A percentile compares a stretch with the other conserved stretches of the same genome.
Evolutionary conservation across 2,113 vertebrate species (phyloP).

Genomic region (Etia nguti): DNA sequence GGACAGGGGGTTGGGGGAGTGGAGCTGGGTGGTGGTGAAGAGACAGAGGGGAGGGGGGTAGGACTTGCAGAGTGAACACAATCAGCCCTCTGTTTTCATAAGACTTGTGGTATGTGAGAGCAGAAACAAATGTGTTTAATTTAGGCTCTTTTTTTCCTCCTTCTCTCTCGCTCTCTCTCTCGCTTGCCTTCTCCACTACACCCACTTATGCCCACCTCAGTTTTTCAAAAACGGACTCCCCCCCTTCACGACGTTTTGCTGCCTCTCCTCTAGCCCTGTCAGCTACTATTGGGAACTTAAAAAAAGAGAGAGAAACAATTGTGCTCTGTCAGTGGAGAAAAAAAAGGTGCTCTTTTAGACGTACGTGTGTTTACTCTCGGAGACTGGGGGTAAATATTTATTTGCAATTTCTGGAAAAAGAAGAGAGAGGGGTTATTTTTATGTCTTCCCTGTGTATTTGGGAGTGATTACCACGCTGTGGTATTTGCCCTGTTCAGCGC

Average conservation of each 20-base stretch:
- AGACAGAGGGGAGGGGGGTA: constrained; percentile 12
- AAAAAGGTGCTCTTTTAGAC: constrained; percentile 36
- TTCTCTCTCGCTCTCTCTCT: neutral
- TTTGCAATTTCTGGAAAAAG: constrained; percentile 44
- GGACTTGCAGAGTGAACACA: constrained; percentile 74
- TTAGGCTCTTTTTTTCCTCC: constrained; percentile 65
- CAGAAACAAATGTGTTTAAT: constrained; percentile 87
- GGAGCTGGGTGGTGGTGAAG: constrained; percentile 37
- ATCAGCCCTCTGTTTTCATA: constrained; percentile 83
- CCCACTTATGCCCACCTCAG: constrained; percentile 63
- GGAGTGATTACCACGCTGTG: constrained; percentile 52
- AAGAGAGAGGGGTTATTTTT: constrained; percentile 42
- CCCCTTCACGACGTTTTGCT: constrained; percentile 41
- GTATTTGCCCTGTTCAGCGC: constrained; percentile 50
- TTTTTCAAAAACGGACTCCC: constrained; percentile 58
- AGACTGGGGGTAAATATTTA: constrained; percentile 67
- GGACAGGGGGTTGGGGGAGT: neutral
- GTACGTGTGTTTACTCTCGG: constrained; percentile 49
- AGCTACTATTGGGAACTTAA: constrained; percentile 41
- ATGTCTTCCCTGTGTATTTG: constrained; percentile 37
- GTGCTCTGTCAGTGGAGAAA: constrained; percentile 33
- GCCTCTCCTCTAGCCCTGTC: constrained; percentile 43
- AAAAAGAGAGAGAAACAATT: constrained; percentile 26
- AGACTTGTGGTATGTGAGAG: constrained; percentile 82
- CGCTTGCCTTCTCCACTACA: constrained; percentile 40